Evolutionary conservation across 2,797 vertebrate genomes (phyloP), one percentile per base, ranked within the genome.

Genomic region (Eleutherodactylus coqui): DNA sequence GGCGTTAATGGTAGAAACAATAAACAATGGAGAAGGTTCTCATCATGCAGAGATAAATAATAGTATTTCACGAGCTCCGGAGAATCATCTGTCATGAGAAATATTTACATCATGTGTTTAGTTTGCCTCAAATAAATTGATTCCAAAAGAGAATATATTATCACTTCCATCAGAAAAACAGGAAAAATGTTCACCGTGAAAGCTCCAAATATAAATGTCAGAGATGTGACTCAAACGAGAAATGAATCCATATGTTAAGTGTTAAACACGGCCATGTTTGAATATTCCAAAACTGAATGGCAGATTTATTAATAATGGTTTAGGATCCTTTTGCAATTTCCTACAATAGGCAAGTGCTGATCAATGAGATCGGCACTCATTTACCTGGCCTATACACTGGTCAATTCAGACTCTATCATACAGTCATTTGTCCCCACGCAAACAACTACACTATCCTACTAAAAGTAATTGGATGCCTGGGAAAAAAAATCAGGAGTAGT

Each of bases 141-240:
- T 64, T 34, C 45, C 51, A 81, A 69, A 81, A 67, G 49, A 45
- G 79, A 81, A 81, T 45, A 24, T 69, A 49, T 80, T 34, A 29
- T 41, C 43, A 49, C 43, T 24, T 80, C 49, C 60, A 21, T 13
- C 29, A n/a, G 24, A 49, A 32, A 80, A 62, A 67, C 17, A 24
- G 1, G 5, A 3, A 27, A 79, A 47, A 43, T 80, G 60, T 80
- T 80, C 24, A 2, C 24, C 51, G 34, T 32, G 17, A 51, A 80
- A 79, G 24, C 5, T 45, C 19, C 17, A 29, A 64, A 27, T 27
- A 27, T 58, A 45, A 38, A 21, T 62, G 55, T 16, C 9, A 21
- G 5, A 16, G 5, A 16, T 27, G n/a, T 60, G 53, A 55, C 53
- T 55, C 53, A 24, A 19, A 19, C 2, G 62, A 5, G 32, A 5